Conservation (phyloP, 2,113 vertebrate genomes). For the Aldabrachelys gigantea region DNA sequence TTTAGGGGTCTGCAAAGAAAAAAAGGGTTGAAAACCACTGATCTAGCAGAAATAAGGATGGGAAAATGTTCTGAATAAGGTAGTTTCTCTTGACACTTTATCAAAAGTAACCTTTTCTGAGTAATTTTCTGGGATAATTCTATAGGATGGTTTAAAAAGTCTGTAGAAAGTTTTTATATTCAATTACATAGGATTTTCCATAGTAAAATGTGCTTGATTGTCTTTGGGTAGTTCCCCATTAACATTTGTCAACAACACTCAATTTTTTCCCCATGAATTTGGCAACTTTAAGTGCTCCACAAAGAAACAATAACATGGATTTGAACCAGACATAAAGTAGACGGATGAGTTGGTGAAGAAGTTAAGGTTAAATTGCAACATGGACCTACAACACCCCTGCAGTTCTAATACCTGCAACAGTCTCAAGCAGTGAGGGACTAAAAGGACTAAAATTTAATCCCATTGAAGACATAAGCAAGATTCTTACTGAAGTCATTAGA, state of each 20-base stretch:
- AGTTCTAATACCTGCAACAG: not conserved
- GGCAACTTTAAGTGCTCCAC: not conserved
- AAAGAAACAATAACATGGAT: not conserved
- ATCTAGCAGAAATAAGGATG: not conserved
- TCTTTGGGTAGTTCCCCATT: not conserved
- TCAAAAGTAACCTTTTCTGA: not conserved
- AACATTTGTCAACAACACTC: not conserved
- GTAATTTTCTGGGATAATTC: not conserved
- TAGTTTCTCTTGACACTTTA: not conserved
- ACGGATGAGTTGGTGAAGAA: not conserved
- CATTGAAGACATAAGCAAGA: not conserved
- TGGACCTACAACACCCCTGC: not conserved
- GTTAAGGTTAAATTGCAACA: not conserved
- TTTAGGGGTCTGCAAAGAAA: not conserved
- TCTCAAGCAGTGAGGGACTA: not conserved
- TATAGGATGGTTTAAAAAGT: not conserved
- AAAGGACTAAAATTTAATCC: not conserved
- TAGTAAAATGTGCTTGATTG: not conserved
- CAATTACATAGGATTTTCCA: not conserved
- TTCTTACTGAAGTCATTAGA: not conserved
- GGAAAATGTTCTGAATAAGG: conserved; percentile 3
- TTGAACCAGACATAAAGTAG: not conserved
- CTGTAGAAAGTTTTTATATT: not conserved
- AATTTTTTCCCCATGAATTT: not conserved
- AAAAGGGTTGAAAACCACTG: not conserved